phyloP scores from a whole-genome alignment of 2,797 vertebrate species.

The Diplodus puntazzo region DNA sequence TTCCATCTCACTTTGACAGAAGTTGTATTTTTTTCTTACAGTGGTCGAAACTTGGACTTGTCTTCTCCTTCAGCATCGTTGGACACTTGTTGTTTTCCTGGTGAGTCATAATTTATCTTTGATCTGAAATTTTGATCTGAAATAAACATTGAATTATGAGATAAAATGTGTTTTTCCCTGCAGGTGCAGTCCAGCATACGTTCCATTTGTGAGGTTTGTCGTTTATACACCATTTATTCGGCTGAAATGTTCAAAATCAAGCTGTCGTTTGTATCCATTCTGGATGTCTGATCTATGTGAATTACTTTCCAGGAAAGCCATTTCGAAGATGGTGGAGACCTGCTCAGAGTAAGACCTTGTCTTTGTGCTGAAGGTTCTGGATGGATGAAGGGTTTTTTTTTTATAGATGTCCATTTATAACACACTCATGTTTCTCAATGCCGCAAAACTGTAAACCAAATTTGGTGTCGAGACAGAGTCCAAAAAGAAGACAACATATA shows the following conservation, averaged over 20 bases:
- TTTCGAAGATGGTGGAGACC: conserved; percentile 66
- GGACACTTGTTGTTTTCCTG: too few species aligned
- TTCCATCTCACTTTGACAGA: too few species aligned
- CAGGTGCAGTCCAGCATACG: conserved; percentile 97
- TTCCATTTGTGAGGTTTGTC: conserved; percentile 93
- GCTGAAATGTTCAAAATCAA: not conserved
- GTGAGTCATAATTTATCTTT: too few species aligned
- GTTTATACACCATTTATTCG: conserved; percentile 10
- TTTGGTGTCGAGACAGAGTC: too few species aligned
- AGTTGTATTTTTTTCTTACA: too few species aligned
- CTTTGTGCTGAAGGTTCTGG: not conserved
- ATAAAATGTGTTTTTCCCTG: conserved; percentile 51
- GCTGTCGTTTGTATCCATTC: not conserved
- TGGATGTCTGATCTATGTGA: conserved; percentile 30
- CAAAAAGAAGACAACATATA: too few species aligned
- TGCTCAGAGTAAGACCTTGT: not conserved
- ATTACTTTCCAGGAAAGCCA: conserved; percentile 78
- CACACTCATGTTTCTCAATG: too few species aligned
- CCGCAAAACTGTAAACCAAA: too few species aligned
- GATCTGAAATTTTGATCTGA: not conserved
- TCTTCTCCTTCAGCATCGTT: too few species aligned
- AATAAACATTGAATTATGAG: not conserved
- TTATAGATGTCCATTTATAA: too few species aligned
- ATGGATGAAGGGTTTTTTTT: conserved; percentile 34
- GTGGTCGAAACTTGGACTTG: too few species aligned